Base-by-base conservation (phyloP, 1,140 invertebrate species). In the Aradophagus sp. region DNA sequence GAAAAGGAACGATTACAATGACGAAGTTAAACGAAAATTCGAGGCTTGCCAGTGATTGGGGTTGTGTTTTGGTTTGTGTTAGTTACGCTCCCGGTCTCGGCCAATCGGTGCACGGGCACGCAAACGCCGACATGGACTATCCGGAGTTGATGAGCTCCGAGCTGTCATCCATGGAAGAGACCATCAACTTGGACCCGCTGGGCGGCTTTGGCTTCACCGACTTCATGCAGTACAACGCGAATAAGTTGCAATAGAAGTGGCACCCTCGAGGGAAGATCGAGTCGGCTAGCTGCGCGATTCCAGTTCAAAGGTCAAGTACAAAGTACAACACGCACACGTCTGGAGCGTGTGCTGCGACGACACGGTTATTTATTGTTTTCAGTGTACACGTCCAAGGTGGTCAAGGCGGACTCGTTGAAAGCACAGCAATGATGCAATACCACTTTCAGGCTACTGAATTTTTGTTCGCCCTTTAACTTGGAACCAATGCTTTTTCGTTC, bases 61-160 rank as follows among this genome's bases (percentile, higher is more conserved):
- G 82, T 86, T 86, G 84, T 85, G 83, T 81, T 84, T 85, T 82
- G 71, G 69, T 85, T 75, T 83, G 74, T 85, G 71, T 59, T 81
- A 86, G 84, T 76, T 86, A 84, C 70, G 82, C 83, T 82, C 81
- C 83, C 72, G 84, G 84, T 76, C 80, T 80, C 74, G 77, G 82
- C 76, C 83, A 85, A 53, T 81, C 83, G 44, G 74, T 75, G 56
- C 75, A 80, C 31, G 81, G 81, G 44, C 77, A 77, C 48, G 67
- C 74, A 58, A 83, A 75, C 56, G 19, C 76, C 58, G 84, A 86
- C 35, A 78, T 85, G 82, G 84, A 86, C 74, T 86, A 85, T 76
- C 69, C 74, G 53, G 84, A 85, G 8, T 66, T 85, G 73, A 84
- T 86, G 63, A 47, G 72, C 19, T 44, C 66, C 36, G 84, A 85